Evolutionary conservation across 2,888 invertebrate species (phyloP).

Genomic region (Erynnis tages): DNA sequence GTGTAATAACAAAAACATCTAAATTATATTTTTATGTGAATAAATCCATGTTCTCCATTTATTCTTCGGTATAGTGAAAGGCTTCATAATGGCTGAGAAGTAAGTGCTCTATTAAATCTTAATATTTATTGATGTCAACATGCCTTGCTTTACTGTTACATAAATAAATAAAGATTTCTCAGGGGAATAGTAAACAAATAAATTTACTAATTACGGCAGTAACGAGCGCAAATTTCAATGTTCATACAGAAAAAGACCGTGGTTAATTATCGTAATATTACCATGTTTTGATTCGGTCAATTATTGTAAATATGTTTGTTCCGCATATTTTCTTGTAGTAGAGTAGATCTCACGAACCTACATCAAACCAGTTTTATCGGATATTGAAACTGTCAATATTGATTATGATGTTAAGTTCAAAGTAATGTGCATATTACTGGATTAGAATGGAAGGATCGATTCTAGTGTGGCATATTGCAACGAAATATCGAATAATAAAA

Average conservation of each 20-base stretch:
- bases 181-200: constrained; percentile 15
- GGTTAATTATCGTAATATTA: too few species aligned
- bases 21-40: constrained; percentile 55
- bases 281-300: too few species aligned
- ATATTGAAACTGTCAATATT: not conserved
- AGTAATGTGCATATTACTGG: too few species aligned
- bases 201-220: not conserved
- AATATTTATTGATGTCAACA: constrained; percentile 47
- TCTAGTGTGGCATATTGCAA: too few species aligned
- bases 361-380: constrained; percentile 19
- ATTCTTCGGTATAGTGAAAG: constrained; percentile 46
- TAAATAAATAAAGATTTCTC: constrained; percentile 43
- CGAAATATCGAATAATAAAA: not conserved
- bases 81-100: constrained; percentile 69
- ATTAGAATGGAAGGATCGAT: too few species aligned
- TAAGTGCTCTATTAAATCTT: constrained; percentile 48
- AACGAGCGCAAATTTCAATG: not conserved
- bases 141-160: constrained; percentile 44
- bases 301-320: not conserved
- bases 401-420: not conserved
- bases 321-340: constrained; percentile 20
- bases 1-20: constrained; percentile 63
- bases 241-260: not conserved
- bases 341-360: constrained; percentile 1
- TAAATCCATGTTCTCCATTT: constrained; percentile 62